Evolutionary conservation across 2,113 vertebrate genomes (phyloP), one percentile per base, ranked within the genome.

Genomic region (Bubalus kerabau): DNA sequence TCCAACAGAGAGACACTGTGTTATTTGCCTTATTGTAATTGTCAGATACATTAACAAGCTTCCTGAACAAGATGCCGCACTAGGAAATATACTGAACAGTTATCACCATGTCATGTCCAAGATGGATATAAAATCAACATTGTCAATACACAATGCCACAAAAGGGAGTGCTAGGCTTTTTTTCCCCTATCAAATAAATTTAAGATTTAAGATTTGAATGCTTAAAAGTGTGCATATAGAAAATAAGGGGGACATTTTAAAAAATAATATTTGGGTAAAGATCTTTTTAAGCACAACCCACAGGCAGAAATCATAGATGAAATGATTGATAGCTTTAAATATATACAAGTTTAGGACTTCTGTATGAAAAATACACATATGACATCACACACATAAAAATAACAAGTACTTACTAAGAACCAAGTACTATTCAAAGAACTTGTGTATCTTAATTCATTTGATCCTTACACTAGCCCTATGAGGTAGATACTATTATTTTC

Each of bases 41-140:
- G 8, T 87, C 78, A 91, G 91, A 62, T 32, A 43, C 40, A 91
- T 96, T 88, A 92, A 86, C 62, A 91, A 94, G 12, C 62, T 92
- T 82, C 90, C 48, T 26, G 11, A 96, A 91, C 4, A 86, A 92
- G 32, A 95, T 50, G 32, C 14, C 67, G 36, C 76, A n/a, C 85
- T 85, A 90, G 52, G 57, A 95, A 94, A 94, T 92, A 98, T 32
- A 90, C 56, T 87, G 57, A 87, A 86, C 2, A 81, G 16, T 87
- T 67, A 87, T 46, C 60, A 90, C 48, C 54, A 89, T 67, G 83
- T 76, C 40, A 93, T 94, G 85, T 94, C 40, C 40, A 88, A 94
- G 59, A 91, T 86, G 76, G 81, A 85, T 87, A 95, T 36, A 96
- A 93, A 92, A 15, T 56, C 84, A 89, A 26, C 30, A 82, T 60